Conservation (phyloP, 2,888 invertebrate species). For the Gonocerus acuteangulatus region DNA sequence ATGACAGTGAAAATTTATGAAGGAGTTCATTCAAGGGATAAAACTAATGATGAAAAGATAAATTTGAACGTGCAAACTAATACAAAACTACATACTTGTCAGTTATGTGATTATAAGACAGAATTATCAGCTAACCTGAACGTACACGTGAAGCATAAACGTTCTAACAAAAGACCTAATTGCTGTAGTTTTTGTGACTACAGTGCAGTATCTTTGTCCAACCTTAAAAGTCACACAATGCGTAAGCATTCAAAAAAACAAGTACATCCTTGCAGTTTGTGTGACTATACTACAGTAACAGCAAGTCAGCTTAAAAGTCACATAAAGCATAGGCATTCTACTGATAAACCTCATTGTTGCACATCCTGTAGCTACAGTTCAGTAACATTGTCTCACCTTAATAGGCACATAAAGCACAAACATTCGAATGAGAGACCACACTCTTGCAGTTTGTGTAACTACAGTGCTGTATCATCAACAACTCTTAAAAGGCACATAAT, state of each 20-base stretch:
- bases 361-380: background rate
- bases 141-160: slow-evolving; percentile 2
- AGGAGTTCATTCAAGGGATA: too few relatives aligned
- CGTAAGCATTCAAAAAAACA: background rate
- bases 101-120: too few relatives aligned
- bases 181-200: slow-evolving; percentile 5
- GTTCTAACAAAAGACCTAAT: background rate
- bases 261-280: background rate
- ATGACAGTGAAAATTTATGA: too few relatives aligned
- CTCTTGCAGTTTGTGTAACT: too few relatives aligned
- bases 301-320: slow-evolving; percentile 1
- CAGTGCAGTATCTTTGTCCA: background rate
- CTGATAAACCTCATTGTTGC: background rate
- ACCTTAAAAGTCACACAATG: background rate
- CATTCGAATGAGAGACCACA: too few relatives aligned
- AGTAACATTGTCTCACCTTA: background rate
- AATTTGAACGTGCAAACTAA: too few relatives aligned
- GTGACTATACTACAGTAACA: background rate
- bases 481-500: too few relatives aligned
- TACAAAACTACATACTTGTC: too few relatives aligned
- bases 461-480: too few relatives aligned
- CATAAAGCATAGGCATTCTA: background rate
- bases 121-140: too few relatives aligned
- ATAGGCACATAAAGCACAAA: background rate
- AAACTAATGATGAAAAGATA: too few relatives aligned